Base-by-base conservation (phyloP, 2,888 invertebrate species). In the Tanytarsus gracilentus region DNA sequence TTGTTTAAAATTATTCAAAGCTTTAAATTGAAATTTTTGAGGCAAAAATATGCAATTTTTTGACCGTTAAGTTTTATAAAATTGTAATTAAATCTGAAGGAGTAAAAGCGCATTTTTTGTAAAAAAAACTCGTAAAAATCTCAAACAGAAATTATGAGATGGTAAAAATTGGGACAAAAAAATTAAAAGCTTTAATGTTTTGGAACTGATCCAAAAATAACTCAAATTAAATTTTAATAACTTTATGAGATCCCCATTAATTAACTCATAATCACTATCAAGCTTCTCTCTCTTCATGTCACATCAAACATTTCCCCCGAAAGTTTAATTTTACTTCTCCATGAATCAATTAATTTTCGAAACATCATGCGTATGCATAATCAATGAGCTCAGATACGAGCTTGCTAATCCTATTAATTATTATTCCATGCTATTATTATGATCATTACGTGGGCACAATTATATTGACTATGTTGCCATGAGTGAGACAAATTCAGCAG, bases 291-390 rank as follows among this genome's bases (percentile, higher is more conserved):
- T n/a, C n/a, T n/a, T n/a, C n/a, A n/a, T n/a, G n/a, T n/a, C n/a
- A n/a, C n/a, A n/a, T n/a, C n/a, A n/a, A n/a, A n/a, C n/a, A n/a
- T n/a, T n/a, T 44, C 16, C 44, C 21, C 18, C 6, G 44, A 23
- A 44, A 26, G 26, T 16, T 26, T 49, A 23, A 49, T 49, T 49
- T 49, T 44, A 18, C 44, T 9, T 40, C n/a, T 23, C 26, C 49
- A 49, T 27, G 40, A 55, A 40, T 55, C 40, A 40, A 55, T 55
- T 55, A 55, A 55, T 55, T 55, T 40, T 55, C 40, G n/a, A 55
- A 40, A 25, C 21, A 44, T 8, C 25, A 21, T 29, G 29, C 23
- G 30, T 36, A 44, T 53, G 53, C 21, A 53, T 33, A 53, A 53
- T 53, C 53, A 53, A 53, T 53, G 36, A 33, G 36, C 33, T 27